These are phyloP conservation scores for Chiloscyllium plagiosum DNA, from an alignment of 2,113 vertebrate genomes.

Conservation along the genomic window DNA sequence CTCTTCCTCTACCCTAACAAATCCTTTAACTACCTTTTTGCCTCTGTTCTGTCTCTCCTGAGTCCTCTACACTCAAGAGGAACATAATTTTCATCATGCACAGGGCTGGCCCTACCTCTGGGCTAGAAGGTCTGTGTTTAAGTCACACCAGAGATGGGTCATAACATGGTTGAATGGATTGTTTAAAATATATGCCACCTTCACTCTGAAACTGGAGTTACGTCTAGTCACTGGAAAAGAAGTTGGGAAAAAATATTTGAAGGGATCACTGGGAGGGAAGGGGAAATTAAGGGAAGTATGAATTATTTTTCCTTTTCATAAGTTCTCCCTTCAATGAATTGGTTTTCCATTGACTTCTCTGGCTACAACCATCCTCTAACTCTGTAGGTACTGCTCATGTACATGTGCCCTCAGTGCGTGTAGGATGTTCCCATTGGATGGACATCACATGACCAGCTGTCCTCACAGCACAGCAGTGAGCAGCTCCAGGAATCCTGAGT, in stretches of 20 bases:
- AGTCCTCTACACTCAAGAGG: background rate
- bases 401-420: background rate
- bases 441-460: background rate
- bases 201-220: background rate
- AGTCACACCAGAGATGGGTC: no score
- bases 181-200: no score
- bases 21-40: background rate
- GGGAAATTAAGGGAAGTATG: background rate
- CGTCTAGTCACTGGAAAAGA: background rate
- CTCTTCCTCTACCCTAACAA: background rate
- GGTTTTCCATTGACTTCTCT: background rate
- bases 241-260: background rate
- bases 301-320: background rate
- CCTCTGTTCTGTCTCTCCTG: background rate
- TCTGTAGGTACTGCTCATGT: background rate
- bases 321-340: background rate
- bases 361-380: background rate
- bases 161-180: no score
- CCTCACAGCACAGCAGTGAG: background rate
- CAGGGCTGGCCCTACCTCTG: no score
- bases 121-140: no score
- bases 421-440: background rate
- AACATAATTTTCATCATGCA: background rate
- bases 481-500: background rate
- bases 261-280: background rate